A percentile compares a stretch with the other conserved stretches of the same genome.
These are phyloP conservation scores for Microhierax caerulescens DNA, from an alignment of 2,797 vertebrate genomes.

Conservation along the genomic window DNA sequence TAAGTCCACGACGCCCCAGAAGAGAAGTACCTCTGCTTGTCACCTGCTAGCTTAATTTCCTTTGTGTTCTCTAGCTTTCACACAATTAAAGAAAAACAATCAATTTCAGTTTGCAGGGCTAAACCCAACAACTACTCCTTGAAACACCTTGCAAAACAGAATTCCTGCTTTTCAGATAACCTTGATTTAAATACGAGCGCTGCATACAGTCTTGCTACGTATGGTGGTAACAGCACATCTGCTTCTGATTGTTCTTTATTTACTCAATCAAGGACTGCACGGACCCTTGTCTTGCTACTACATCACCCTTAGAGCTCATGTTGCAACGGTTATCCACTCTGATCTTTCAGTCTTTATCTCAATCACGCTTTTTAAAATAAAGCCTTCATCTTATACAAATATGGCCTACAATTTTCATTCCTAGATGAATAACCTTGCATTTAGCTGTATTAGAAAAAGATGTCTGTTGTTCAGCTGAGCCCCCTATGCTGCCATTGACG, in stretches of 20 bases:
- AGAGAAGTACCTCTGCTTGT: neutral
- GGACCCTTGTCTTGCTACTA: neutral
- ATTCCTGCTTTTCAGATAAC: neutral
- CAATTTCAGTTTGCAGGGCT: neutral
- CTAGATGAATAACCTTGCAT: neutral
- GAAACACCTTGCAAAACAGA: neutral
- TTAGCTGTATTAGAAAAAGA: neutral
- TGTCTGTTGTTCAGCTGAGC: neutral
- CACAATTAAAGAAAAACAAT: neutral
- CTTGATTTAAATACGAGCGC: neutral
- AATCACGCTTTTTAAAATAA: neutral
- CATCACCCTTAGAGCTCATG: neutral
- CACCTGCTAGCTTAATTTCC: neutral
- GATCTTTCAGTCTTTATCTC: neutral
- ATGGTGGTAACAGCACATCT: neutral
- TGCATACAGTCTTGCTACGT: neutral
- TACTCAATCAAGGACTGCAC: neutral
- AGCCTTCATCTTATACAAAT: neutral
- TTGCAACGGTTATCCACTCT: neutral
- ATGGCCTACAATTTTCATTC: neutral
- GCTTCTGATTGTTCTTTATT: neutral
- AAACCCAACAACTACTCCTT: neutral
- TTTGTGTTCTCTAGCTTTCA: neutral
- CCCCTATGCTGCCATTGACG: neutral
- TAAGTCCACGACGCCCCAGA: fast-evolving